Evolutionary conservation across 2,888 invertebrate genomes (phyloP).

Genomic region (Silvanus unidentatus): DNA sequence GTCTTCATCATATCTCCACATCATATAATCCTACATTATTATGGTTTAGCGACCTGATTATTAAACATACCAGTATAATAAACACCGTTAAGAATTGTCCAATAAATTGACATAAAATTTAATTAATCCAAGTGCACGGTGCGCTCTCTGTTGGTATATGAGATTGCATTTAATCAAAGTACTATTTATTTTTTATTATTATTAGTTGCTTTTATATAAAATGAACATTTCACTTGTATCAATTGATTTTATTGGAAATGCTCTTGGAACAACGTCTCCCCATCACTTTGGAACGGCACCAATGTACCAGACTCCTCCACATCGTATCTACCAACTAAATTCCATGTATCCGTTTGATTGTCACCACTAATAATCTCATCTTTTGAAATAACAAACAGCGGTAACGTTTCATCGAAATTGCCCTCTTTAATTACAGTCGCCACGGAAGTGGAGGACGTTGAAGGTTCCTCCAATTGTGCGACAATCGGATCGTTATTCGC

Average conservation of each 20-base stretch:
- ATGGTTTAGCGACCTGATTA: slow-evolving; percentile 1
- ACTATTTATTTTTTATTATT: background rate
- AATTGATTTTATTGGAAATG: slow-evolving; percentile 28
- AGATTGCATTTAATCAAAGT: too few species aligned
- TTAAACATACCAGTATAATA: slow-evolving; percentile 4
- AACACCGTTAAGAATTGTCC: slow-evolving; percentile 8
- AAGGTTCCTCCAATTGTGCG: slow-evolving; percentile 23
- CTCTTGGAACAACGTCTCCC: slow-evolving; percentile 33
- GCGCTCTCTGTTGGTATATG: too few species aligned
- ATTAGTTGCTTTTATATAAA: too few species aligned
- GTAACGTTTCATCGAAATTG: slow-evolving; percentile 36
- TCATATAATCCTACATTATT: slow-evolving; percentile 1
- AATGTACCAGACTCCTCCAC: slow-evolving; percentile 44
- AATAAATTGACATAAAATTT: slow-evolving; percentile 14
- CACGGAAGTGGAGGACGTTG: slow-evolving; percentile 10
- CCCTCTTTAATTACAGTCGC: slow-evolving; percentile 20
- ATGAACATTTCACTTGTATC: too few species aligned
- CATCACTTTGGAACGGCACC: slow-evolving; percentile 37
- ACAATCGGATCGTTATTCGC: slow-evolving; percentile 28
- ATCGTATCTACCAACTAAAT: slow-evolving; percentile 42
- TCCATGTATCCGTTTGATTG: slow-evolving; percentile 39
- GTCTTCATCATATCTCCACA: slow-evolving; percentile 12
- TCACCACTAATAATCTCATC: slow-evolving; percentile 35
- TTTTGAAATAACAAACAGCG: slow-evolving; percentile 39
- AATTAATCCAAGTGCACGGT: slow-evolving; percentile 7